Percentiles rank a stretch among this genome's conserved stretches.
Evolutionary conservation across 2,113 vertebrate species (phyloP).

Genomic region (Hippopotamus amphibius): DNA sequence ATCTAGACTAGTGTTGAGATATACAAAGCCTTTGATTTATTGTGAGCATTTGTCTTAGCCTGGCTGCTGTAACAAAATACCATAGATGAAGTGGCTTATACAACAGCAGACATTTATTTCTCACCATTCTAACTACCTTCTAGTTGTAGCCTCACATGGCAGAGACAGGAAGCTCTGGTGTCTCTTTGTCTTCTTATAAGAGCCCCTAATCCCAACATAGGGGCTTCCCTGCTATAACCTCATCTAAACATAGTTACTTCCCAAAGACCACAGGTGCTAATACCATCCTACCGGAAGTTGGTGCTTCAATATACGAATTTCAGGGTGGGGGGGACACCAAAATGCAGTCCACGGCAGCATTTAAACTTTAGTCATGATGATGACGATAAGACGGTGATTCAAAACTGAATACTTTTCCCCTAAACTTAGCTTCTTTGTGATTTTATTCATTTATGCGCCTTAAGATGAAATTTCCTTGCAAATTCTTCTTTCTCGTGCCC

Average conservation of each 20-base stretch:
- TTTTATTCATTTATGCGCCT: neutral
- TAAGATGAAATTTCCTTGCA: neutral
- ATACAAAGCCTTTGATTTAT: neutral
- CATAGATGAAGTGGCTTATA: neutral
- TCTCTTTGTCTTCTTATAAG: neutral
- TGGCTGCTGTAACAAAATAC: neutral
- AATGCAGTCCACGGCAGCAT: neutral
- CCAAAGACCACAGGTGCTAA: neutral
- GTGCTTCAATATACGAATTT: neutral
- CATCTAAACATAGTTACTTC: neutral
- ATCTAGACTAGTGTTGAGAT: neutral
- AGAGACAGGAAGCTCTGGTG: neutral
- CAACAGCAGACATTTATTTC: neutral
- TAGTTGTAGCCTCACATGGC: neutral
- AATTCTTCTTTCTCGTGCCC: neutral
- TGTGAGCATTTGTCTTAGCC: neutral
- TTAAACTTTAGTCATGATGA: neutral
- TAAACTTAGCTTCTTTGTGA: neutral
- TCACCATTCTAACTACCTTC: neutral
- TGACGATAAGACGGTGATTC: neutral
- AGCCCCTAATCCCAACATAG: neutral
- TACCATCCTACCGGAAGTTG: fast-evolving
- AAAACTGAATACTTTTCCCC: neutral
- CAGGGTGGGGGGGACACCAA: neutral
- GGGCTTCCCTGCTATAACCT: neutral